Evolutionary conservation across 2,888 invertebrate genomes (phyloP).

Genomic region (Xylocampa areola): DNA sequence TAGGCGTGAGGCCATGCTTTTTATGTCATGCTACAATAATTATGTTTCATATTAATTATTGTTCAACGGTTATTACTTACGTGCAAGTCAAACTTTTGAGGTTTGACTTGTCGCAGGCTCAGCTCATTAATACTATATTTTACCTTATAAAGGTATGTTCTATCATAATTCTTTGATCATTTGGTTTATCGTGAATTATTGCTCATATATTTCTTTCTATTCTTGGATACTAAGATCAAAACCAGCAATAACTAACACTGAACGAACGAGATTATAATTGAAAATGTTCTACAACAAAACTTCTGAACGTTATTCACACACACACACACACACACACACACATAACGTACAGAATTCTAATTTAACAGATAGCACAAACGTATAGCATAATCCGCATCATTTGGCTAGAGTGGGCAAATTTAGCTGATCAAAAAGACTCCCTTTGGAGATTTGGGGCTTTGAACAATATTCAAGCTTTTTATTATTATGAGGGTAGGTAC

Average conservation of each 20-base stretch:
- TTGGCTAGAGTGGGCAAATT: slow-evolving; percentile 21
- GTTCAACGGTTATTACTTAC: too few relatives aligned
- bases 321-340: too few relatives aligned
- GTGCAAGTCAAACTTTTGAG: too few relatives aligned
- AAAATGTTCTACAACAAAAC: slow-evolving; percentile 32
- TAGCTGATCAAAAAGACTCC: slow-evolving; percentile 27
- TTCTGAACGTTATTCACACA: slow-evolving; percentile 19
- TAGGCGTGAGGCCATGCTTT: too few relatives aligned
- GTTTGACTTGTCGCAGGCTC: too few relatives aligned
- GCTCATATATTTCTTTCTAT: slow-evolving; percentile 25
- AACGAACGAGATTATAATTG: slow-evolving; percentile 43
- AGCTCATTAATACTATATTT: too few relatives aligned
- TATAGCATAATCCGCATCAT: not conserved
- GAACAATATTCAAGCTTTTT: slow-evolving; percentile 17
- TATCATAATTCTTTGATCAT: too few relatives aligned
- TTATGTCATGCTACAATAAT: too few relatives aligned
- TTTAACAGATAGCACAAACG: slow-evolving; percentile 32
- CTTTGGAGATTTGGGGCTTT: slow-evolving; percentile 8
- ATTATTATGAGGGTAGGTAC: slow-evolving; percentile 8
- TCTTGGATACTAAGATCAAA: slow-evolving; percentile 16
- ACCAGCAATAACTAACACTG: slow-evolving; percentile 34
- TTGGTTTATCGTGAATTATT: too few relatives aligned
- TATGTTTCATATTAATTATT: too few relatives aligned
- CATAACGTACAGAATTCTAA: slow-evolving; percentile 27
- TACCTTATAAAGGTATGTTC: too few relatives aligned